Conservation (phyloP, 1,140 invertebrate species). For the Plectrocnemia conspersa region DNA sequence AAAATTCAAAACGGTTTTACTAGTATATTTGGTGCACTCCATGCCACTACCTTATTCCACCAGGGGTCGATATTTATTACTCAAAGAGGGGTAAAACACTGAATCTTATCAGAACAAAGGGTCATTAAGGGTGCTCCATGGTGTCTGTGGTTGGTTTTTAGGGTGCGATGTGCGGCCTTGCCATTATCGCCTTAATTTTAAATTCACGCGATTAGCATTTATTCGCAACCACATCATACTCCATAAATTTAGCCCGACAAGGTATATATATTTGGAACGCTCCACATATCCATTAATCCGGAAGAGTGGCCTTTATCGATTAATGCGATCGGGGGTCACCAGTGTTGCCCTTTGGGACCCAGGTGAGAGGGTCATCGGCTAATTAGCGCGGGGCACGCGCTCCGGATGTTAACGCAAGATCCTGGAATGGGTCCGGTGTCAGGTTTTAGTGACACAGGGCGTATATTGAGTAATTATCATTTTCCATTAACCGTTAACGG, state of each 20-base stretch:
- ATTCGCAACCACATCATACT: too few relatives aligned
- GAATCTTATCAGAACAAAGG: conserved; percentile 10
- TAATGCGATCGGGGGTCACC: too few relatives aligned
- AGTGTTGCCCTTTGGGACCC: too few relatives aligned
- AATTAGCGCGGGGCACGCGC: conserved; percentile 14
- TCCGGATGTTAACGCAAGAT: background rate
- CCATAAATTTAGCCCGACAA: too few relatives aligned
- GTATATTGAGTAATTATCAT: background rate
- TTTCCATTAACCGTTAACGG: conserved; percentile 14
- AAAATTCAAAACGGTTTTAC: too few relatives aligned
- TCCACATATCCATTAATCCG: background rate
- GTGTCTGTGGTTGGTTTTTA: too few relatives aligned
- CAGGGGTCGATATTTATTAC: conserved; percentile 5
- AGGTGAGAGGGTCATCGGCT: conserved; percentile 6
- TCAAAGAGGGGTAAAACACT: background rate
- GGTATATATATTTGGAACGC: too few relatives aligned
- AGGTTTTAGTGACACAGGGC: conserved; percentile 9
- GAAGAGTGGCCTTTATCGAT: background rate
- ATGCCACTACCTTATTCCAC: too few relatives aligned
- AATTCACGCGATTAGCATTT: too few relatives aligned
- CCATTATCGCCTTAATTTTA: too few relatives aligned
- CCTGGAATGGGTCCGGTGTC: conserved; percentile 3
- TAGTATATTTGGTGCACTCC: too few relatives aligned
- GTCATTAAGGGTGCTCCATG: background rate
- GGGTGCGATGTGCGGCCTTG: too few relatives aligned